These are phyloP conservation scores for Polyodon spathula DNA, from an alignment of 2,113 vertebrate species.

Conservation along the genomic window DNA sequence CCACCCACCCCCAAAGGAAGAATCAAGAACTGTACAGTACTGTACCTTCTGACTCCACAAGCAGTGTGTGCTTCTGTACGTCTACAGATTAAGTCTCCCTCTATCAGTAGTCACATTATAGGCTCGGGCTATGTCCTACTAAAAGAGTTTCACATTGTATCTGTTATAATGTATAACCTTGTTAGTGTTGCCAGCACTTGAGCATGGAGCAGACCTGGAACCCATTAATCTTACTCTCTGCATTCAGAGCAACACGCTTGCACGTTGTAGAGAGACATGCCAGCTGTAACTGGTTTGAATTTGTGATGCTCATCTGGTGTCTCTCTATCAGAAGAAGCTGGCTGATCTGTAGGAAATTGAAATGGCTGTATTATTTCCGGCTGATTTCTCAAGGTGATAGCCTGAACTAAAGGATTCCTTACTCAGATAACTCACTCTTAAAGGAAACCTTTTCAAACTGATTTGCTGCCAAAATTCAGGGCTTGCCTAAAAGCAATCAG, in stretches of 20 bases:
- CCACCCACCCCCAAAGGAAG: no score
- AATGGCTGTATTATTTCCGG: conserved; percentile 10
- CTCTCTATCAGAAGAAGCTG: not conserved
- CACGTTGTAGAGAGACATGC: not conserved
- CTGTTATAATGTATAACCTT: not conserved
- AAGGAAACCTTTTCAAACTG: conserved; percentile 7
- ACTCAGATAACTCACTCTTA: not conserved
- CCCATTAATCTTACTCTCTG: not conserved
- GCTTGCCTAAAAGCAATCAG: not conserved
- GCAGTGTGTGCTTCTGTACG: no score
- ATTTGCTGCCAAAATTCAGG: conserved; percentile 5
- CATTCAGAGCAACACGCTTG: not conserved
- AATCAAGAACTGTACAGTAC: no score
- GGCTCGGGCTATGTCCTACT: not conserved
- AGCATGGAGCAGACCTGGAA: not conserved
- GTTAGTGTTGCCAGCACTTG: not conserved
- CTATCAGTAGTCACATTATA: not conserved
- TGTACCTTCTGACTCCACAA: no score
- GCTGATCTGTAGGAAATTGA: not conserved
- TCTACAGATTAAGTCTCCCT: not conserved
- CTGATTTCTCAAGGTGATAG: conserved; percentile 8
- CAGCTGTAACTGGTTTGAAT: not conserved
- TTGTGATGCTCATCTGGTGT: not conserved
- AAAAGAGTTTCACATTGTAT: not conserved
- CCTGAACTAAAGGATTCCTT: conserved; percentile 11